These are phyloP conservation scores for Salticus scenicus DNA, from an alignment of 2,888 invertebrate genomes.

Conservation along the genomic window DNA sequence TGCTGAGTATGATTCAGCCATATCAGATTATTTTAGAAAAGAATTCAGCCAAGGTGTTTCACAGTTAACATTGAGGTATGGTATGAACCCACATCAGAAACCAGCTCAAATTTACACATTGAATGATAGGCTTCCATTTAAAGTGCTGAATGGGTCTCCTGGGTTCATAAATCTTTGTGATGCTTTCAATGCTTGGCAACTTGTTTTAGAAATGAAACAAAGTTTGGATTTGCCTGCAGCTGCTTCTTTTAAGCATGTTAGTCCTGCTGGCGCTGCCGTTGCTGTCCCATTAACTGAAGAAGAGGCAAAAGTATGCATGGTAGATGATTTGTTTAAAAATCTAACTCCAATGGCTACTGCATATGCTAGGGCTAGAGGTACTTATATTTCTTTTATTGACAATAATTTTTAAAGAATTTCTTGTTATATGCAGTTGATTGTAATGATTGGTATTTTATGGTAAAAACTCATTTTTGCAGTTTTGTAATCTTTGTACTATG, in stretches of 20 bases:
- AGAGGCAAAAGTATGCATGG: constrained; percentile 93
- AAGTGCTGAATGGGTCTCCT: constrained; percentile 93
- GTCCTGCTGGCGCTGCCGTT: constrained; percentile 97
- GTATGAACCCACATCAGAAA: constrained; percentile 98
- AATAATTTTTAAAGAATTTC: too few relatives aligned
- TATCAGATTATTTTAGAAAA: constrained; percentile 95
- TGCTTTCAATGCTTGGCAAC: constrained; percentile 97
- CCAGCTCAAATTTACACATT: constrained; percentile 94
- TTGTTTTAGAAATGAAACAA: constrained; percentile 89
- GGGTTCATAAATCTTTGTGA: constrained; percentile 98
- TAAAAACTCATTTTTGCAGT: too few relatives aligned
- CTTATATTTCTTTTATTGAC: background rate
- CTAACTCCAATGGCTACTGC: constrained; percentile 90
- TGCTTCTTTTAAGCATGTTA: constrained; percentile 98
- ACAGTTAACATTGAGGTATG: constrained; percentile 91
- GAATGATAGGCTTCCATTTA: constrained; percentile 86
- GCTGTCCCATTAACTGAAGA: constrained; percentile 85
- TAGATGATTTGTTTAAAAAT: constrained; percentile 85
- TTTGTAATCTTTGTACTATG: too few relatives aligned
- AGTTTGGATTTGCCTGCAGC: constrained; percentile 91
- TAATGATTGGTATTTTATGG: background rate
- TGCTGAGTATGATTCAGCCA: constrained; percentile 93
- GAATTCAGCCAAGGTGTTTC: constrained; percentile 87
- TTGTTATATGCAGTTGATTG: background rate
- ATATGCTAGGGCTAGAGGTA: constrained; percentile 93